These are phyloP conservation scores for Nymphalis io DNA, from an alignment of 1,140 invertebrate genomes.

Conservation along the genomic window DNA sequence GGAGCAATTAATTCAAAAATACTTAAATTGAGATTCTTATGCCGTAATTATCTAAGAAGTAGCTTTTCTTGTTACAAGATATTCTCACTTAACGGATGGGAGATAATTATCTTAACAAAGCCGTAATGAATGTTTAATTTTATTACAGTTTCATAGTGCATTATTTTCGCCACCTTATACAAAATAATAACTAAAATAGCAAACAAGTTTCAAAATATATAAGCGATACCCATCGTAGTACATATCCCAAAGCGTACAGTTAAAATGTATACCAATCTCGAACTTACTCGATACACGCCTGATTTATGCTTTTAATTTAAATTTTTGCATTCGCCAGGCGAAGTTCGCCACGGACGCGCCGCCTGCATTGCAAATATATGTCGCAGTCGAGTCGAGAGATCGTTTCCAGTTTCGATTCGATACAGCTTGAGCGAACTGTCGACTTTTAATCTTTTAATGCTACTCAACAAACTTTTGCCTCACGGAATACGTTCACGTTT, in stretches of 20 bases:
- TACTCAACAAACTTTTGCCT: conserved; percentile 74
- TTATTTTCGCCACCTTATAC: not conserved
- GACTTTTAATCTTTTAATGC: conserved; percentile 80
- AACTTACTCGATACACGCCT: conserved; percentile 78
- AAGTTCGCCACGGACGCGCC: conserved; percentile 75
- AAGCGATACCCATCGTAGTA: conserved; percentile 48
- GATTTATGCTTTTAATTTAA: conserved; percentile 81
- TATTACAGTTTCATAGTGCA: not conserved
- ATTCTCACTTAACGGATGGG: conserved; percentile 44
- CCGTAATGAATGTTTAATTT: conserved; percentile 26
- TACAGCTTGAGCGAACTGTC: conserved; percentile 73
- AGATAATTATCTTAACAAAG: conserved; percentile 43
- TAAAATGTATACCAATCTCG: conserved; percentile 76
- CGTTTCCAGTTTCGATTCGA: conserved; percentile 70
- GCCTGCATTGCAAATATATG: conserved; percentile 78
- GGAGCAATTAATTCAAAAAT: conserved; percentile 77
- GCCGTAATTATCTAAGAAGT: conserved; percentile 65
- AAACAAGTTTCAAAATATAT: conserved; percentile 30
- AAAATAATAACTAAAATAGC: conserved; percentile 23
- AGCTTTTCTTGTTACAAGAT: conserved; percentile 58
- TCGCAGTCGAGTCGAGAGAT: conserved; percentile 66
- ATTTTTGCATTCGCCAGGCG: conserved; percentile 79
- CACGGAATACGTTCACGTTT: conserved; percentile 50
- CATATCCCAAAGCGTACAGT: conserved; percentile 62
- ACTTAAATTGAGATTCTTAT: conserved; percentile 57